Evolutionary conservation across 2,888 invertebrate species (phyloP), one percentile per base, ranked within the genome.

Genomic region (Drosophila longiperda): DNA sequence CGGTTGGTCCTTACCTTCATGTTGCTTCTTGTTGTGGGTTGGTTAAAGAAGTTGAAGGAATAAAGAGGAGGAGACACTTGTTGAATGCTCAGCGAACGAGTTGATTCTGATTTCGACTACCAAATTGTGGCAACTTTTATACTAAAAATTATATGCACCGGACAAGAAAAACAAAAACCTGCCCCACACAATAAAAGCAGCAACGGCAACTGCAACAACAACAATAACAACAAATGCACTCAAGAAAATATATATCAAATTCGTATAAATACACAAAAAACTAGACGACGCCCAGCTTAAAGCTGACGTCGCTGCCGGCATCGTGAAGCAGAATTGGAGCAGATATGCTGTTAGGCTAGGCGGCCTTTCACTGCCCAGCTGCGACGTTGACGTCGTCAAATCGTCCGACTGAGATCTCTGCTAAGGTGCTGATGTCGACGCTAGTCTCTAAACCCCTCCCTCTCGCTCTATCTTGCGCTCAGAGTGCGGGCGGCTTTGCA

Each of bases 91-190:
- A 87, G 84, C 90, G 91, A 91, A 91, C 89, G 90, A 91, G 85
- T 91, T 88, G 88, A 91, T 92, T 92, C 92, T 92, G 92, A 92
- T 90, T 91, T 91, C 83, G 80, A 90, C 87, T 78, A 87, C 85
- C 76, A 91, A 92, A 83, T 89, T 89, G 83, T 84, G 77, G 78
- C 91, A 92, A 91, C 92, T 92, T 92, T 88, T 92, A 92, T 92
- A 92, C 91, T 81, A 87, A 90, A 91, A 82, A 79, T 72, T 67
- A 32, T n/a, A 38, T 55, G 38, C 55, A 26, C 38, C 55, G 38
- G 26, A 55, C 55, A 73, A 70, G 62, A 72, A 80, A 85, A 82
- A 82, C 88, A 65, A 73, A 80, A 85, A 82, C 85, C 88, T 75
- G 81, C 83, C 82, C 82, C 85, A 79, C 82, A 77, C 66, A 59